phyloP scores from a whole-genome alignment of 2,113 vertebrate species.

The human region DNA sequence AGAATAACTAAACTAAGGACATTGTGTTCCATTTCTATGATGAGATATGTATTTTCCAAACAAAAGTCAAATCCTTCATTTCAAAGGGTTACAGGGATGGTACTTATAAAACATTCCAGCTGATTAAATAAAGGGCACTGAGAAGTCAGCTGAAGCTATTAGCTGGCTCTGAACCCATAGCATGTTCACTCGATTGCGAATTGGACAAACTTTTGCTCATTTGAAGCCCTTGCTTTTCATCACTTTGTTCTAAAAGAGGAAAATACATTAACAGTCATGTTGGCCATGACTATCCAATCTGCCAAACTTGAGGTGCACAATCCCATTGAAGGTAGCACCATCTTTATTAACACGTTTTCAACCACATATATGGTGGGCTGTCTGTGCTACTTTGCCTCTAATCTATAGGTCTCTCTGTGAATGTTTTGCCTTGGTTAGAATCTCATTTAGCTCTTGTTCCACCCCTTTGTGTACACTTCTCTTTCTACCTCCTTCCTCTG shows the following conservation, averaged over 20 bases:
- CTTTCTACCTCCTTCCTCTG: background rate
- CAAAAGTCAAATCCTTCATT: constrained; percentile 45
- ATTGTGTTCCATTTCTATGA: constrained; percentile 54
- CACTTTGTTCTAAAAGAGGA: background rate
- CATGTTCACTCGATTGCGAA: background rate
- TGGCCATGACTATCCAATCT: background rate
- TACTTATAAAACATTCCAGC: constrained; percentile 55
- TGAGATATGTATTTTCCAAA: constrained; percentile 45
- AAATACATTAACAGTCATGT: background rate
- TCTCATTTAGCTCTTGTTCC: background rate
- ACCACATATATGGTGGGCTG: background rate
- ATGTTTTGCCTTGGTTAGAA: background rate
- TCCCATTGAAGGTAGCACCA: rapidly evolving
- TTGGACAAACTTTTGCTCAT: constrained; percentile 5
- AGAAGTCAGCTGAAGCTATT: background rate
- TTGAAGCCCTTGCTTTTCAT: background rate
- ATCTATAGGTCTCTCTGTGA: background rate
- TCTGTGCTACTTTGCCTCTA: background rate
- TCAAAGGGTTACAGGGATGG: constrained; percentile 26
- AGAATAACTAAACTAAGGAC: constrained; percentile 50
- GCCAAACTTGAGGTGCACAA: rapidly evolving
- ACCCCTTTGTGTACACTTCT: background rate
- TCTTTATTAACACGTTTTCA: no score
- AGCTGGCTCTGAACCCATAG: background rate
- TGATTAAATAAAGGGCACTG: constrained; percentile 31